Evolutionary conservation across 1,140 invertebrate genomes (phyloP), one percentile per base, ranked within the genome.

Genomic region (Dendrolimus punctatus): DNA sequence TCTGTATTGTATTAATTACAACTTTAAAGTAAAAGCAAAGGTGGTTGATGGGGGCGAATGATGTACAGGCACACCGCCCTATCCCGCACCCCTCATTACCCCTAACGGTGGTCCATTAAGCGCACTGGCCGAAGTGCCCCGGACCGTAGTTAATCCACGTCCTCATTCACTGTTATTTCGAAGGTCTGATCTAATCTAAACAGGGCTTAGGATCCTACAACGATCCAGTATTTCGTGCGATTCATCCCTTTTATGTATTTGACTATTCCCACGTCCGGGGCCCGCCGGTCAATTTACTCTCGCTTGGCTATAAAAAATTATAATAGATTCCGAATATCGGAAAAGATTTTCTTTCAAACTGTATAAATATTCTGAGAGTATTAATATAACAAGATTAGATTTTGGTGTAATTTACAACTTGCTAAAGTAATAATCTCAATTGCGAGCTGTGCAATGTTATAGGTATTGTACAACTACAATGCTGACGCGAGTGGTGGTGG

Each of bases 111-210:
- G 61, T 73, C 79, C 83, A 83, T 84, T 84, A 83, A 75, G 78
- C 78, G 75, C 81, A 79, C 76, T 78, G 78, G 75, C 80, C 80
- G 71, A 77, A 82, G 78, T 81, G 76, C 73, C 68, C 76, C 78
- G 78, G 80, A 84, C 83, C 80, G 78, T 83, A 86, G 80, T 86
- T 84, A 86, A 86, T 86, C 83, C 83, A 81, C 78, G 83, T 81
- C 83, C 80, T 86, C 80, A 86, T 86, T 86, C 83, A 83, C 80
- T 86, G 83, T 86, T 86, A 86, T 86, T 86, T 84, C 80, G 78
- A 84, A 84, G 80, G 80, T 82, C 80, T 84, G 80, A 85, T 85
- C 83, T 83, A 86, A 86, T 86, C 83, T 86, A 84, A 86, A 84
- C 83, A 81, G 73, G 73, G 76, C 80, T 86, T 80, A 84, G 76